phyloP scores from a whole-genome alignment of 2,113 vertebrate species.

The Engystomops pustulosus region DNA sequence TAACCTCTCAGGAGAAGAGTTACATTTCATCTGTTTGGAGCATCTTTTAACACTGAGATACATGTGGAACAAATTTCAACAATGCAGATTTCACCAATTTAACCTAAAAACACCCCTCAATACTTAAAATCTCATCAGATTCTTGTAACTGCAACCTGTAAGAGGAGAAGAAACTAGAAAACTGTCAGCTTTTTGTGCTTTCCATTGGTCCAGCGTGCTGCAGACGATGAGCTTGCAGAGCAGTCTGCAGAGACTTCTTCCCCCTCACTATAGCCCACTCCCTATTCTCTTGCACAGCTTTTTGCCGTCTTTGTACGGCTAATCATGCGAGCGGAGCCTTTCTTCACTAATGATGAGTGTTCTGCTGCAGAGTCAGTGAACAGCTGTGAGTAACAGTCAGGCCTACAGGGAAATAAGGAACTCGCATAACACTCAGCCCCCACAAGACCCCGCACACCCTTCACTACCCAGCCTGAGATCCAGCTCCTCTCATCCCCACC shows the following conservation, averaged over 20 bases:
- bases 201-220: background rate
- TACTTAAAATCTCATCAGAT: too few relatives aligned
- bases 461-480: background rate
- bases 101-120: too few relatives aligned
- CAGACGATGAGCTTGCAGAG: background rate
- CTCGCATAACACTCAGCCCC: slow-evolving; percentile 32
- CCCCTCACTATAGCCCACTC: slow-evolving; percentile 52
- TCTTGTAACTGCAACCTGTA: too few relatives aligned
- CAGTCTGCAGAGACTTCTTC: slow-evolving; percentile 44
- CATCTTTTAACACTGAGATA: too few relatives aligned
- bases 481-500: background rate
- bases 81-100: too few relatives aligned
- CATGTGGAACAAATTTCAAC: too few relatives aligned
- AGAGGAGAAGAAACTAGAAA: too few relatives aligned
- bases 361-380: slow-evolving; percentile 26
- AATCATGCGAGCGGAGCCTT: slow-evolving; percentile 45
- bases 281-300: slow-evolving; percentile 1
- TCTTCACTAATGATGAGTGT: slow-evolving; percentile 37
- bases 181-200: background rate
- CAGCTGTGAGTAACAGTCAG: slow-evolving; percentile 50
- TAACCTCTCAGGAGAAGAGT: too few relatives aligned
- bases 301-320: slow-evolving; percentile 32
- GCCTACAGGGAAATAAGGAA: slow-evolving; percentile 46
- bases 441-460: slow-evolving; percentile 29
- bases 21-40: too few relatives aligned